Evolutionary conservation across 2,888 invertebrate genomes (phyloP).

Genomic region (Rhagophthalmus giganteus): DNA sequence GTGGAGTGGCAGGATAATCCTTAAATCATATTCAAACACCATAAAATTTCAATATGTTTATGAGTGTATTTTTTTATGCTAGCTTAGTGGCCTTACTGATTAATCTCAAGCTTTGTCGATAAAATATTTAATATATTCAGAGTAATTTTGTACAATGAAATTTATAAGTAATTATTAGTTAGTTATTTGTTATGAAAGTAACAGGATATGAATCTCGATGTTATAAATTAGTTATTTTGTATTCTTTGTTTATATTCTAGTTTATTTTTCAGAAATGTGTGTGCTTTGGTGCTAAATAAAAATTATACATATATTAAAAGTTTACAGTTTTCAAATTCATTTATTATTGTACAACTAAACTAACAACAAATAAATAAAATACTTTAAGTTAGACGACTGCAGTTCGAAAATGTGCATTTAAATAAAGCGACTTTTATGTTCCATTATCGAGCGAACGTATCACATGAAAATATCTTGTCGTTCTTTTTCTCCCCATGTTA

Average conservation of each 20-base stretch:
- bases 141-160: constrained; percentile 22
- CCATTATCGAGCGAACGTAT: constrained; percentile 38
- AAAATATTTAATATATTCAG: constrained; percentile 31
- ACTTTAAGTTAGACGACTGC: too few species aligned
- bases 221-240: constrained; percentile 5
- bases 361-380: too few species aligned
- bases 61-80: constrained; percentile 28
- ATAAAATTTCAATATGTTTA: constrained; percentile 12
- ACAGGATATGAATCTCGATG: neutral
- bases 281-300: constrained; percentile 12
- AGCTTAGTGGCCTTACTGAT: constrained; percentile 45
- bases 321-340: too few species aligned
- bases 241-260: constrained; percentile 10
- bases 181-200: constrained; percentile 11
- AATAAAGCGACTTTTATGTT: constrained; percentile 25
- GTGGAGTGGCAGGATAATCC: constrained; percentile 3
- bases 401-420: too few species aligned
- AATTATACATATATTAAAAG: too few species aligned
- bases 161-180: constrained; percentile 10
- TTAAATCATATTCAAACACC: constrained; percentile 12
- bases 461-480: constrained; percentile 43
- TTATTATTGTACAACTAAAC: too few species aligned
- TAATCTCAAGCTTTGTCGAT: constrained; percentile 35
- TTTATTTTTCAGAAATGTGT: constrained; percentile 7
- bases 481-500: constrained; percentile 68